A percentile compares a stretch with the other conserved stretches of the same genome.
Conservation (phyloP, 2,113 vertebrate species). For the Cisticola juncidis region DNA sequence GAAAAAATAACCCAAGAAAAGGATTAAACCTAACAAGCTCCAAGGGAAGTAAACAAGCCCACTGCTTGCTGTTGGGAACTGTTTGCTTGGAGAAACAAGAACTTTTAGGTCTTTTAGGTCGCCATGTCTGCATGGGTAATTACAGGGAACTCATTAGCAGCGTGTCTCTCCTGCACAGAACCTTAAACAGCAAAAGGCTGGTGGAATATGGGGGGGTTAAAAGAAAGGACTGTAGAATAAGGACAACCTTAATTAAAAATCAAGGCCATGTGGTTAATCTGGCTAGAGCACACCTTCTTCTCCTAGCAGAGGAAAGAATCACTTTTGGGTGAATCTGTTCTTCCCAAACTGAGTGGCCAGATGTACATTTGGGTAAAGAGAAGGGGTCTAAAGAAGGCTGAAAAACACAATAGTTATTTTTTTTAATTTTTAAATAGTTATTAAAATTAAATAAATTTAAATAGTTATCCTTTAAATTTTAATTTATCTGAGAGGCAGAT, state of each 20-base stretch:
- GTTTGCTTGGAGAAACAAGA: not conserved
- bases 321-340: rapidly evolving
- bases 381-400: not conserved
- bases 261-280: not conserved
- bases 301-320: not conserved
- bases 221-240: not conserved
- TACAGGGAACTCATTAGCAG: rapidly evolving
- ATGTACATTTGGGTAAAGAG: not conserved
- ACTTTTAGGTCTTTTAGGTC: not conserved
- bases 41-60: not conserved
- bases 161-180: not conserved
- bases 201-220: not conserved
- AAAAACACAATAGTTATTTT: not conserved
- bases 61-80: not conserved
- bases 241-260: not conserved
- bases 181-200: not conserved
- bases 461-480: not conserved
- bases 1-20: not conserved
- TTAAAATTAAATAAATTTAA: too few relatives aligned
- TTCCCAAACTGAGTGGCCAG: not conserved
- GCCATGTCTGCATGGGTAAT: not conserved
- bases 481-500: not conserved
- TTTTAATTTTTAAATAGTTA: too few relatives aligned
- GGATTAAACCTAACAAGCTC: not conserved
- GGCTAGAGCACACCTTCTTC: not conserved